Conservation (phyloP, 1,140 invertebrate species). For the Saccostrea glomerata region DNA sequence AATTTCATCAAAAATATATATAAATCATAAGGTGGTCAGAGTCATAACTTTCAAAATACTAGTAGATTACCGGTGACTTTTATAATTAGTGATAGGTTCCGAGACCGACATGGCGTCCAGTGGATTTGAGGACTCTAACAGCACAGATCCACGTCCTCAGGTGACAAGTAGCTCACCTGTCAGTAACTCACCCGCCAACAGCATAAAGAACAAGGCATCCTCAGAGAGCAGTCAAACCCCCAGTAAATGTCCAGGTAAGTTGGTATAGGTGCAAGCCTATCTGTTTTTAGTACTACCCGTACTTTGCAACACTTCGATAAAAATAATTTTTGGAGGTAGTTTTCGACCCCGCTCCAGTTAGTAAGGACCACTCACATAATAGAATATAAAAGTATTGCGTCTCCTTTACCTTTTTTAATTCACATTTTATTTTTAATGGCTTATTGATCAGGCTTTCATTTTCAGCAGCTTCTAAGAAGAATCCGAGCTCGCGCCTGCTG, state of each 20-base stretch:
- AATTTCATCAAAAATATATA: too few relatives aligned
- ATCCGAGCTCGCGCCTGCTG: slow-evolving; percentile 55
- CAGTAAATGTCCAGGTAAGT: slow-evolving; percentile 62
- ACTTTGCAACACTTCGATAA: too few relatives aligned
- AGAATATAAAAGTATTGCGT: too few relatives aligned
- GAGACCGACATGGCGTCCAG: slow-evolving; percentile 74
- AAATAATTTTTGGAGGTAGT: too few relatives aligned
- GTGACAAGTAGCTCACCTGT: slow-evolving; percentile 51
- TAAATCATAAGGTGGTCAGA: too few relatives aligned
- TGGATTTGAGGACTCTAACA: slow-evolving; percentile 75
- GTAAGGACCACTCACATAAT: too few relatives aligned
- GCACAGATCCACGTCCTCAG: slow-evolving; percentile 65
- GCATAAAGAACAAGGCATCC: slow-evolving; percentile 57
- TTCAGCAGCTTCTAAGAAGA: slow-evolving; percentile 22
- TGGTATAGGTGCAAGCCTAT: neutral
- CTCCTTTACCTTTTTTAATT: neutral
- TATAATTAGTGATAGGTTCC: slow-evolving; percentile 50
- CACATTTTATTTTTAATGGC: neutral
- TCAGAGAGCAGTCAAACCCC: slow-evolving; percentile 59
- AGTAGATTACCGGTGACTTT: neutral
- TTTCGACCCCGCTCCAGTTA: too few relatives aligned
- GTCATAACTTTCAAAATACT: too few relatives aligned
- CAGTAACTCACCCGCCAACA: slow-evolving; percentile 51
- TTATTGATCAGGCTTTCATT: neutral
- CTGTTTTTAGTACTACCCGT: too few relatives aligned